Base-by-base conservation (phyloP, 1,140 invertebrate genomes). In the Drosophila nigrodunni region DNA sequence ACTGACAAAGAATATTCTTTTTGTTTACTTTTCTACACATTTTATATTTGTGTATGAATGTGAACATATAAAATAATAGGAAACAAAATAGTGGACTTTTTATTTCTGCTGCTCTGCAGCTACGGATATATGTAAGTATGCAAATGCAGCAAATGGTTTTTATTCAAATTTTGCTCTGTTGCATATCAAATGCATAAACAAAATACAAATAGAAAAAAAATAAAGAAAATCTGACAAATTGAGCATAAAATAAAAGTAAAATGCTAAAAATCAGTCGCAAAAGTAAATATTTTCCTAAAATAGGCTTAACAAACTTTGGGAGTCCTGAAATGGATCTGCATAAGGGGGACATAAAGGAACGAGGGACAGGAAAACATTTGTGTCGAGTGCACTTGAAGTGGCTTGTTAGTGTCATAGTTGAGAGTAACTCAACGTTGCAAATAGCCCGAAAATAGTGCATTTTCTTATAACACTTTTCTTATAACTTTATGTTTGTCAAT, bases 111-210 rank as follows among this genome's bases (percentile, higher is more conserved):
- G 25, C 49, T 55, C 44, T 80, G 69, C 50, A 74, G 68, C 49
- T 41, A n/a, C 39, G 21, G 57, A 71, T 70, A 85, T 82, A 85
- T 69, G 65, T 82, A 85, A 66, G 65, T 75, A 88, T 88, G 85
- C 83, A 88, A 88, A 82, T 88, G 70, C 65, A 66, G 60, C 83
- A 82, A 88, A 89, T 89, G 85, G 78, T 77, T 89, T 88, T 89
- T 89, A 89, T 89, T 89, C 72, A 89, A 85, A 89, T 89, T 83
- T 75, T 59, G 39, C 66, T 49, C 43, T 62, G 60, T 44, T 83
- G 80, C 80, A 88, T 88, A 78, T 80, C 37, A 35, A 80, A 82
- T 88, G 80, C 79, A 88, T 75, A 78, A 77, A 64, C 74, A 55
- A 78, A 50, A 30, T 10, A 52, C 44, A 54, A 72, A 65, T 58